Evolutionary conservation across 2,797 vertebrate genomes (phyloP).

Genomic region (Cephalopachus bancanus): DNA sequence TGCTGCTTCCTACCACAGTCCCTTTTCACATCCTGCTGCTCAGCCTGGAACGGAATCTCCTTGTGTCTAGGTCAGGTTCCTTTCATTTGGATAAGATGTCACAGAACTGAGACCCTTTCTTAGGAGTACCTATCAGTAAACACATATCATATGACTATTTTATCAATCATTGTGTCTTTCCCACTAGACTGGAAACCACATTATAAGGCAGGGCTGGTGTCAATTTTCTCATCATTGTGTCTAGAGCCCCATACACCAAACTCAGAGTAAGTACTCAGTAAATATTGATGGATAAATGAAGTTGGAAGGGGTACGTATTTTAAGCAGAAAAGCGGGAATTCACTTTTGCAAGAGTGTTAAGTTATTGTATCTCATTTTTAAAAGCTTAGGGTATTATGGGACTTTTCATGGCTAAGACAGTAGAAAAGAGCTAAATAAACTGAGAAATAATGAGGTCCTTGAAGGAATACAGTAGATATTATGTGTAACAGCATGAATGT

Average conservation of each 20-base stretch:
- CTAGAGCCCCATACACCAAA: background rate
- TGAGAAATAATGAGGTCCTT: background rate
- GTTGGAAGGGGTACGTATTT: background rate
- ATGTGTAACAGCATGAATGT: rapidly evolving
- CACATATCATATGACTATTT: rapidly evolving
- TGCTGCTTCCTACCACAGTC: background rate
- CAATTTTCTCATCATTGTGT: background rate
- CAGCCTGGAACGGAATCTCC: background rate
- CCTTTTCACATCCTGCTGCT: background rate
- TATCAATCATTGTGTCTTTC: background rate
- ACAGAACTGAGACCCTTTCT: background rate
- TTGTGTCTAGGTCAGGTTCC: too few relatives aligned
- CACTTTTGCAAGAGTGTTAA: background rate
- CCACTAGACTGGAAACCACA: background rate
- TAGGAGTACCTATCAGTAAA: background rate
- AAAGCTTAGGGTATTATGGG: background rate
- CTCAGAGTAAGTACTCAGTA: background rate
- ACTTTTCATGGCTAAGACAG: background rate
- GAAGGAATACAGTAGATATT: background rate
- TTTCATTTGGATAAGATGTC: rapidly evolving
- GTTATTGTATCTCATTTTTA: background rate
- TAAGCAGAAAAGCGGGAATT: background rate
- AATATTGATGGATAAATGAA: background rate
- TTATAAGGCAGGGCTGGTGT: background rate
- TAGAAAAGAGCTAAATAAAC: background rate